phyloP scores from a whole-genome alignment of 2,113 vertebrate species.

The Urocitellus parryii region DNA sequence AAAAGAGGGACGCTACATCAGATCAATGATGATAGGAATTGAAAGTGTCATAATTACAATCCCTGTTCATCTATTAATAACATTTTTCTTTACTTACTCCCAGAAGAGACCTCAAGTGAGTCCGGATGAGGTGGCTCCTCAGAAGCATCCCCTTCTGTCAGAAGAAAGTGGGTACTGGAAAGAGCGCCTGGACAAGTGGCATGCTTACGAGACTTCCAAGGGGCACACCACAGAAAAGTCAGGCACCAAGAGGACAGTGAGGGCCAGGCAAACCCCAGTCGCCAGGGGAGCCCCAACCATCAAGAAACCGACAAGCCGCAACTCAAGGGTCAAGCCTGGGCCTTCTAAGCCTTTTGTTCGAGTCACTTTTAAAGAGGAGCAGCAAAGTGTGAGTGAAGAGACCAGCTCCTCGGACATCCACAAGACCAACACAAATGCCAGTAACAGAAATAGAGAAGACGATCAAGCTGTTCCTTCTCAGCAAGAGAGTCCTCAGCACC shows the following conservation, averaged over 20 bases:
- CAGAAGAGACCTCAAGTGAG: slow-evolving; percentile 4
- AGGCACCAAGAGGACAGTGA: rapidly evolving
- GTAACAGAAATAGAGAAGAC: not conserved
- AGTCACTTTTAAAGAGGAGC: rapidly evolving
- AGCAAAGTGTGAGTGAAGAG: rapidly evolving
- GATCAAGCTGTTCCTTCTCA: rapidly evolving
- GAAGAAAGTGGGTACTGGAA: slow-evolving; percentile 16
- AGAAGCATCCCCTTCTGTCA: rapidly evolving
- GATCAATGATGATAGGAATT: slow-evolving; percentile 80
- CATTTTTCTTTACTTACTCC: slow-evolving; percentile 82
- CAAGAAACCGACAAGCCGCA: not conserved
- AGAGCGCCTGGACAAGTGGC: slow-evolving; percentile 52
- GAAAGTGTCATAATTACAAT: slow-evolving; percentile 83
- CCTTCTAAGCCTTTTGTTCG: rapidly evolving
- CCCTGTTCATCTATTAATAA: slow-evolving; percentile 81
- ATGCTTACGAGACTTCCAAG: not conserved
- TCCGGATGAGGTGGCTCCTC: not conserved
- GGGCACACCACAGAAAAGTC: rapidly evolving
- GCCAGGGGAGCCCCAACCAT: rapidly evolving
- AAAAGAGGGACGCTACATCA: not conserved
- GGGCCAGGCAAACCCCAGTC: too few species aligned
- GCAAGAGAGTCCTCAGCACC: rapidly evolving
- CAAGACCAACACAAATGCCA: not conserved
- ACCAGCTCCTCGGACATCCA: rapidly evolving
- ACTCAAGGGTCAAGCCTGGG: rapidly evolving